Conservation (phyloP, 2,888 invertebrate genomes). For the Luperina nickerlii region DNA sequence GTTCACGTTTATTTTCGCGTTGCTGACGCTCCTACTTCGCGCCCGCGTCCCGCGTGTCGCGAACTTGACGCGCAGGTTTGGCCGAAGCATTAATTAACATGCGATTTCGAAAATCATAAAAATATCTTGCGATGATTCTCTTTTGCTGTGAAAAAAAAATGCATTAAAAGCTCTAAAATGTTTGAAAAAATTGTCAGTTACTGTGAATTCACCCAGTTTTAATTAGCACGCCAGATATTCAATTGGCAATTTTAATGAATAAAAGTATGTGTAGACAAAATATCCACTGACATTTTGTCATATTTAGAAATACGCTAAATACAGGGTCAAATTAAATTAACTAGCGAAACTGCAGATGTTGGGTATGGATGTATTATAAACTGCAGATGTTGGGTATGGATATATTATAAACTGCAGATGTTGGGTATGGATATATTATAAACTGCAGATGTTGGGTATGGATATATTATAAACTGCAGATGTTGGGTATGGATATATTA, state of each 20-base stretch:
- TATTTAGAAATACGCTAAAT: slow-evolving; percentile 4
- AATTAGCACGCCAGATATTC: background rate
- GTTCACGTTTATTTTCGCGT: too few species aligned
- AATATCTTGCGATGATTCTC: background rate
- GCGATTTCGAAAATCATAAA: background rate
- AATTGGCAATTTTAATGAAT: background rate
- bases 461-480: too few species aligned
- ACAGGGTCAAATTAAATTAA: background rate
- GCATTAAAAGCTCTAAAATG: background rate
- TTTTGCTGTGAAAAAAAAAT: too few species aligned
- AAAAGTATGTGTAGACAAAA: background rate
- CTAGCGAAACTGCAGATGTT: background rate
- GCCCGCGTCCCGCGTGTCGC: too few species aligned
- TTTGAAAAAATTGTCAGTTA: background rate
- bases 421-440: too few species aligned
- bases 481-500: too few species aligned
- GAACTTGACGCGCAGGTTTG: background rate
- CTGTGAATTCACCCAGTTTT: slow-evolving; percentile 1
- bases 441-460: too few species aligned
- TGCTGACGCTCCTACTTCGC: too few species aligned
- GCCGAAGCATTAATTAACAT: background rate
- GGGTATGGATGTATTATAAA: too few species aligned
- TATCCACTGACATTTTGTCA: background rate
- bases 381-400: too few species aligned
- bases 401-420: too few species aligned